Evolutionary conservation across 37 sponge, comb jelly and placozoan genomes (phyloP), one percentile per base, ranked within the genome.

Genomic region (Ianthella basta): DNA sequence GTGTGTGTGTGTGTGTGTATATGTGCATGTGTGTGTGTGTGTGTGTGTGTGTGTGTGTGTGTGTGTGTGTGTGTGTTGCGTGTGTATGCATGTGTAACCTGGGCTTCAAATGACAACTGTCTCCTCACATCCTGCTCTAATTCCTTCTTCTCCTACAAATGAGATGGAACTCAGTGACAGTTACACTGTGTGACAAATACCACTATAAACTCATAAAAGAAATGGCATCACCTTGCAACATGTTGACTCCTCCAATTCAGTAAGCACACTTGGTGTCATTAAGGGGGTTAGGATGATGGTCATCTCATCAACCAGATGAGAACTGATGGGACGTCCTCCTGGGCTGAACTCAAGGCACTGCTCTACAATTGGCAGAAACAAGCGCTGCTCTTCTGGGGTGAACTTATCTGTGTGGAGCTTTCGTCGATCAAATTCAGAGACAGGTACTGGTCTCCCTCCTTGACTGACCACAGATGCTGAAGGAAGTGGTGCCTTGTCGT

Each of bases 11-110:
- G 36, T 56, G 55, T 33, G 55, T 69, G 70, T 69, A 33, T 69
- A 10, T 37, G 27, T 61, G 39, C 39, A 38, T 44, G 36, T 40
- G 70, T 69, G 70, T 69, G 70, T 69, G 70, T 69, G 70, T 69
- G 70, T 69, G 70, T 69, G 70, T 69, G 70, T 30, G 34, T 69
- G 70, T 69, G 70, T 69, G 70, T 69, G 34, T 69, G 33, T 30
- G 18, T 69, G 70, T 30, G 70, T 69, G 34, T 69, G 27, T 69
- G 70, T 69, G 70, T 32, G 70, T 69, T 69, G 27, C 27, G 33
- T 69, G 29, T n/a, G 29, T 35, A 30, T 69, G 70, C 6, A 30
- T 30, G 70, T 69, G 34, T 30, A 6, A 12, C 66, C 20, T 64
- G n/a, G n/a, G n/a, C n/a, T n/a, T n/a, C n/a, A n/a, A n/a, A n/a